A percentile compares a stretch with the other conserved stretches of the same genome.
These are phyloP conservation scores for Melanotus villosus DNA, from an alignment of 2,888 invertebrate species.

Conservation along the genomic window DNA sequence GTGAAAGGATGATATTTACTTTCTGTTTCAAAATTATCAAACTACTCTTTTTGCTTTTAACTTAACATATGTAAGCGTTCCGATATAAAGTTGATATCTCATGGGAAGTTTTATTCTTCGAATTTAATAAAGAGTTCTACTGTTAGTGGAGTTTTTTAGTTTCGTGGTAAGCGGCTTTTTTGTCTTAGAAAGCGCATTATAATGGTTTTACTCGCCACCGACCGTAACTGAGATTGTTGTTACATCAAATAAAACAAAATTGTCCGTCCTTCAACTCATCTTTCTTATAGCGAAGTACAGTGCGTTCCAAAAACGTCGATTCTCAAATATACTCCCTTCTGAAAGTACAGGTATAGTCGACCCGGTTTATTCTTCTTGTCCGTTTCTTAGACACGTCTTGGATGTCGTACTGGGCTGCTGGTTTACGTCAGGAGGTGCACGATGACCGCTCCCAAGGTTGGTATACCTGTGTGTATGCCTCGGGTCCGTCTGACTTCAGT, in stretches of 20 bases:
- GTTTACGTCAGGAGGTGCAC: constrained; percentile 53
- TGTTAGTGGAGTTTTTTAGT: background rate
- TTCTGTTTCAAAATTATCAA: constrained; percentile 47
- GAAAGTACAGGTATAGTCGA: constrained; percentile 54
- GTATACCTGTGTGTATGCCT: constrained; percentile 58
- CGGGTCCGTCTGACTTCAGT: constrained; percentile 57
- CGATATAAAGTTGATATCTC: background rate
- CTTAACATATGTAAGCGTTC: background rate
- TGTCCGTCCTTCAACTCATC: constrained; percentile 58
- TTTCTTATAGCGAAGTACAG: constrained; percentile 51
- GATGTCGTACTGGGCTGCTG: constrained; percentile 34
- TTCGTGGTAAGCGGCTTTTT: background rate
- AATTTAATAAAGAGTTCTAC: background rate
- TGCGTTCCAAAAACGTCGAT: constrained; percentile 57
- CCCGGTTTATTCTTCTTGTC: constrained; percentile 22
- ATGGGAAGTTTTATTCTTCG: background rate
- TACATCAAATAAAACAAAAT: constrained; percentile 54
- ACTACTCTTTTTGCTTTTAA: background rate
- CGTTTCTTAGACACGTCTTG: constrained; percentile 9
- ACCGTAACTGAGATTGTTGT: constrained; percentile 49
- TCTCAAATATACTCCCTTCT: constrained; percentile 56
- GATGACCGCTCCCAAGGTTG: constrained; percentile 63
- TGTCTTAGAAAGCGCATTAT: background rate
- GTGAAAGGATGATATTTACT: constrained; percentile 53
- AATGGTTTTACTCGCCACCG: constrained; percentile 3